A percentile compares a stretch with the other conserved stretches of the same genome.
These are phyloP conservation scores for Neosilurus mollespiculum DNA, from an alignment of 2,797 vertebrate species.

Conservation along the genomic window DNA sequence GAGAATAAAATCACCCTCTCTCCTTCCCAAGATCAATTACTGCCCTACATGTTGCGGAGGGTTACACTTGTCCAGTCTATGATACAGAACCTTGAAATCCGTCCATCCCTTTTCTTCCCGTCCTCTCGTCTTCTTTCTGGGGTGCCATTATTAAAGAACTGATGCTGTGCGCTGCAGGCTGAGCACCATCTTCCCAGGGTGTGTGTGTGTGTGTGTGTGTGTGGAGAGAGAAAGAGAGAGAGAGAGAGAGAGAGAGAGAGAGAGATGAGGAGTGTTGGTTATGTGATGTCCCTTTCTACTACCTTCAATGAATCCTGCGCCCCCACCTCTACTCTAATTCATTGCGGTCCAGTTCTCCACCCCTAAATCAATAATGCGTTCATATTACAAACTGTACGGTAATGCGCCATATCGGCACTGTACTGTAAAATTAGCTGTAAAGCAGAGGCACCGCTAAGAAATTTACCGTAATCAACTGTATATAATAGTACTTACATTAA, in stretches of 20 bases:
- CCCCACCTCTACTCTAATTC: constrained; percentile 4
- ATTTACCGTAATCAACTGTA: neutral
- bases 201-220: constrained; percentile 6
- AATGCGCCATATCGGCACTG: neutral
- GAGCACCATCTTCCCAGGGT: neutral
- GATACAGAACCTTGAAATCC: constrained; percentile 25
- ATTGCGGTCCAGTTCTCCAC: constrained; percentile 19
- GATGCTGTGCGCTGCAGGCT: constrained; percentile 21
- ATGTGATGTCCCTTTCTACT: constrained; percentile 5
- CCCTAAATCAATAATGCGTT: neutral
- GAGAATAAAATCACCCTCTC: constrained; percentile 37
- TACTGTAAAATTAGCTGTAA: neutral
- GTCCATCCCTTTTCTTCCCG: constrained; percentile 35
- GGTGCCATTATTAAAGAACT: constrained; percentile 20
- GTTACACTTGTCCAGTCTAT: neutral
- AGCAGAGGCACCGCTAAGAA: neutral
- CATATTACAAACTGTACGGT: neutral
- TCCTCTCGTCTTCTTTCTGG: constrained; percentile 4
- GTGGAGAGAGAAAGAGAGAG: neutral
- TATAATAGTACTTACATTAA: neutral
- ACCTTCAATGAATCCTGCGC: neutral
- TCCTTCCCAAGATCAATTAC: neutral
- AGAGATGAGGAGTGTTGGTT: neutral
- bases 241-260: neutral
- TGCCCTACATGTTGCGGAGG: constrained; percentile 50